Conservation (phyloP, 2,113 vertebrate genomes). For the Chaenogobius annularis region DNA sequence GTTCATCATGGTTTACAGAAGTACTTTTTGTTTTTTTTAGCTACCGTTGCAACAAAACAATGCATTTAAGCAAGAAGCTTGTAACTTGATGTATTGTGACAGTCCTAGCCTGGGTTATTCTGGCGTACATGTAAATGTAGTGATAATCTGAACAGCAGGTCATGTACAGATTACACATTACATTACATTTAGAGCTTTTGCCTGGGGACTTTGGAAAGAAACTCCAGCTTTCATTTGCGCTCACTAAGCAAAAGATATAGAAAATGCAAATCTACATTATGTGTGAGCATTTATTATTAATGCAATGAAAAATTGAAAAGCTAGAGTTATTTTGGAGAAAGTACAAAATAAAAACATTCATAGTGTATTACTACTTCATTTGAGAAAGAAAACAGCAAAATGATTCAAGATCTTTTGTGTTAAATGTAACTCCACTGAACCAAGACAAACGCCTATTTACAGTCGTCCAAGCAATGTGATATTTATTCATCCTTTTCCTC, state of each 20-base stretch:
- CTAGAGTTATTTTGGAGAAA: constrained; percentile 12
- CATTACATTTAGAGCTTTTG: constrained; percentile 6
- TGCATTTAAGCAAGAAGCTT: too few relatives aligned
- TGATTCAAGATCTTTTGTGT: neutral
- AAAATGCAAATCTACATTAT: constrained; percentile 31
- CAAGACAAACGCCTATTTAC: neutral
- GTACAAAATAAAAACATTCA: constrained; percentile 15
- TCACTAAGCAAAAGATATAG: constrained; percentile 17
- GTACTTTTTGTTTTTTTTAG: too few relatives aligned
- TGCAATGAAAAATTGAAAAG: constrained; percentile 25
- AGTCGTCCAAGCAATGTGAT: neutral
- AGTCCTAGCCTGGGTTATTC: too few relatives aligned
- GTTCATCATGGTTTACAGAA: too few relatives aligned
- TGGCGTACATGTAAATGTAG: too few relatives aligned
- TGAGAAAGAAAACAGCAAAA: constrained; percentile 6
- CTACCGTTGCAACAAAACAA: too few relatives aligned
- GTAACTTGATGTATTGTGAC: too few relatives aligned
- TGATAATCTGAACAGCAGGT: constrained; percentile 36
- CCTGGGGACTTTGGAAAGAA: constrained; percentile 20
- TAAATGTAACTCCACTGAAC: neutral
- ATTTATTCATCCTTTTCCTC: neutral
- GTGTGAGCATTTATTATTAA: constrained; percentile 23
- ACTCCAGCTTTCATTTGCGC: constrained; percentile 18
- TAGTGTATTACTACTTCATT: neutral
- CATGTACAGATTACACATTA: constrained; percentile 56